Percentiles rank a stretch among this genome's conserved stretches.
These are phyloP conservation scores for Cephus pulcher DNA, from an alignment of 2,888 invertebrate genomes.

Conservation along the genomic window DNA sequence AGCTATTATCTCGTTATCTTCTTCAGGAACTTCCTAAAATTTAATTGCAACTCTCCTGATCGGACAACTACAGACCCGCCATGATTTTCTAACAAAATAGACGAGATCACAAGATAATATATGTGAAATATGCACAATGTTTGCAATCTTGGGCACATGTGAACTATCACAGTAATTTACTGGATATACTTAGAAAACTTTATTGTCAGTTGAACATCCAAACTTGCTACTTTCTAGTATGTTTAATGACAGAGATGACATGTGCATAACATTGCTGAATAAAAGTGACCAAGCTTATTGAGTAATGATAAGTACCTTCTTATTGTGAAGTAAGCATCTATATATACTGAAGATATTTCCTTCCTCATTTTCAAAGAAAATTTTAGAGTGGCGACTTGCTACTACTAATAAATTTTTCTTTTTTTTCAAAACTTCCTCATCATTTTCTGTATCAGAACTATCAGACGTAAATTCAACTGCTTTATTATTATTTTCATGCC, in stretches of 20 bases:
- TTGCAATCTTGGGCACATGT: not conserved
- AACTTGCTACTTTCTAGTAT: not conserved
- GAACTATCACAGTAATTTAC: not conserved
- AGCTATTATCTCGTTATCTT: slow-evolving; percentile 55
- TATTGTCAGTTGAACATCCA: not conserved
- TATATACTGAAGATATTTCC: slow-evolving; percentile 81
- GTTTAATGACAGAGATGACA: slow-evolving; percentile 49
- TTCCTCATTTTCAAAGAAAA: slow-evolving; percentile 77
- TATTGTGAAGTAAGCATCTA: slow-evolving; percentile 78
- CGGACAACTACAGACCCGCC: slow-evolving; percentile 40
- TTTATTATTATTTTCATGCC: slow-evolving; percentile 34
- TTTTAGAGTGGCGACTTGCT: slow-evolving; percentile 76
- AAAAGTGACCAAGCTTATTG: slow-evolving; percentile 1
- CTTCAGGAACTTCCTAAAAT: slow-evolving; percentile 67
- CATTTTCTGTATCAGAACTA: slow-evolving; percentile 53
- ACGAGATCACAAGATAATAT: slow-evolving; percentile 35
- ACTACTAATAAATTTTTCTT: slow-evolving; percentile 43
- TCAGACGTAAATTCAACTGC: slow-evolving; percentile 38
- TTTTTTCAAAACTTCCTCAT: slow-evolving; percentile 46
- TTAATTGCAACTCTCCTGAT: slow-evolving; percentile 42
- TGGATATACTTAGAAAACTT: too few relatives aligned
- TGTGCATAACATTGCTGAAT: slow-evolving; percentile 34
- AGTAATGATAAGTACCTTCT: slow-evolving; percentile 70
- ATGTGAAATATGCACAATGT: slow-evolving; percentile 14
- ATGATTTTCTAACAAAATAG: slow-evolving; percentile 40